Evolutionary conservation across 2,797 vertebrate genomes (phyloP).

Genomic region (Menidia menidia): DNA sequence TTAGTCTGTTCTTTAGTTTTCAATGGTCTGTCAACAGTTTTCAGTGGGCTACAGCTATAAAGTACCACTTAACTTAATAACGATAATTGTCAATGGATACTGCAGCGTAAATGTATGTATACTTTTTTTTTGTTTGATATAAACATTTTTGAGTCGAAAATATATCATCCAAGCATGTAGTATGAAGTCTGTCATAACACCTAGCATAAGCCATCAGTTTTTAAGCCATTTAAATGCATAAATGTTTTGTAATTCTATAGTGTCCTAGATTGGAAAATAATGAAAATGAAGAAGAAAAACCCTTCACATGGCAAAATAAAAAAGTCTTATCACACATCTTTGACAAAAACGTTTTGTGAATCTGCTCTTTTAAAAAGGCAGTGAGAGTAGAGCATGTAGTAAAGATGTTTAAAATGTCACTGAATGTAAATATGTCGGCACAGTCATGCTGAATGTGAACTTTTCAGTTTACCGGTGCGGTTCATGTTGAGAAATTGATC

Average conservation of each 20-base stretch:
- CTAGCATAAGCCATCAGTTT: no score
- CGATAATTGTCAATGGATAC: neutral
- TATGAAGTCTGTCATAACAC: neutral
- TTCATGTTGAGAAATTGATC: neutral
- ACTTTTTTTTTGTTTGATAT: conserved; percentile 1
- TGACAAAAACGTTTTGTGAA: neutral
- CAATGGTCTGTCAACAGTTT: neutral
- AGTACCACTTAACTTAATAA: neutral
- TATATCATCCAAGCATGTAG: neutral
- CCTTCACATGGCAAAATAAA: no score
- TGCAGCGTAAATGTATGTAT: neutral
- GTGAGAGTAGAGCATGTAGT: no score
- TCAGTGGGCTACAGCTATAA: neutral
- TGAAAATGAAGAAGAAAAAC: no score
- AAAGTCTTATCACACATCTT: conserved; percentile 2
- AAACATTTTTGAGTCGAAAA: neutral
- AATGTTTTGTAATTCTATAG: neutral
- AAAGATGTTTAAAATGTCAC: no score
- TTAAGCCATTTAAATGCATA: neutral
- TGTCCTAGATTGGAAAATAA: neutral
- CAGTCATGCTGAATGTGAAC: neutral
- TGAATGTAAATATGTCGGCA: neutral
- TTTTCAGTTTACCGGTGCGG: neutral
- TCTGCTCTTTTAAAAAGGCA: neutral
- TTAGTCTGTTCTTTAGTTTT: neutral